Evolutionary conservation across 1,140 invertebrate species (phyloP), one percentile per base, ranked within the genome.

Genomic region (Diploscapter pachys): DNA sequence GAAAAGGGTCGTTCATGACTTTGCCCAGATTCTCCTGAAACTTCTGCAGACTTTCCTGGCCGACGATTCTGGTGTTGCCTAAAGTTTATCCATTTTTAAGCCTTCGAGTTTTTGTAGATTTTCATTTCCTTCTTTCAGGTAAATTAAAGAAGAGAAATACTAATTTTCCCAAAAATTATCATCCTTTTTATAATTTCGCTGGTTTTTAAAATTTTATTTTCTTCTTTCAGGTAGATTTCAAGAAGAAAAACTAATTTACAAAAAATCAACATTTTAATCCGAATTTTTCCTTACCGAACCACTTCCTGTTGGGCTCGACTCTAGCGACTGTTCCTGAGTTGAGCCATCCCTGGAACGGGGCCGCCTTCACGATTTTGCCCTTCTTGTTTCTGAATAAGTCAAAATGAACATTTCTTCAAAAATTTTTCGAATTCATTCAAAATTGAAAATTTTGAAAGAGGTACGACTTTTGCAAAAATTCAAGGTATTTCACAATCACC

Each of bases 11-110:
- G 83, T 92, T 94, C 62, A 95, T 89, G 51, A 92, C 95, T 81
- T 93, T 93, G 54, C 93, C 93, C 82, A 99, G 90, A 87, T 97
- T 94, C 68, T 93, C 92, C 88, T 99, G 95, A 86, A 99, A 99
- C 81, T 93, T 95, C 88, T 99, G 96, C 51, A 99, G 87, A 4
- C 94, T 92, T 84, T 90, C 91, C 87, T 99, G 96, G 0, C 93
- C 92, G 80, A 99, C 94, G 3, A 90, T 88, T 80, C 88, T 84
- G 5, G 89, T 90, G 81, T 90, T 90, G 4, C 89, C 89, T 89
- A 74, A 49, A 79, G 77, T 6, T n/a, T 65, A 80, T 8, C 31
- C 31, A 31, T 1, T 31, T 31, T 31, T 31, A 31, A 31, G 31
- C 31, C 1, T 31, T 31, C 31, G 31, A 1, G 31, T 31, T 31